Percentiles rank a stretch among this genome's conserved stretches.
These are phyloP conservation scores for Crotalus tigris DNA, from an alignment of 2,113 vertebrate genomes.

Conservation along the genomic window DNA sequence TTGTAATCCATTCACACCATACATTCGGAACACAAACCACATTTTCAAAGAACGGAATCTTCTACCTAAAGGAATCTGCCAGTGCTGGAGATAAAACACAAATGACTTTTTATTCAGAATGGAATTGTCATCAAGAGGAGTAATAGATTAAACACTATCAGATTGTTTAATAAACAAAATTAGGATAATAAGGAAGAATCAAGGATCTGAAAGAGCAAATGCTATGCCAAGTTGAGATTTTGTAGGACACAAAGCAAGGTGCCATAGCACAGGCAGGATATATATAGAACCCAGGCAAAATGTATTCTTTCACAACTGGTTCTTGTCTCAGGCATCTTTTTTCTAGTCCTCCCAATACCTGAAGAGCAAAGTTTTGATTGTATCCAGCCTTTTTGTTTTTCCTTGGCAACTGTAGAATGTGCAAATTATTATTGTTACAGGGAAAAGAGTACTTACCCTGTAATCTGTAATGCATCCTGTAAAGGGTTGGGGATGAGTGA, in stretches of 20 bases:
- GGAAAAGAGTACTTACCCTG: conserved; percentile 77
- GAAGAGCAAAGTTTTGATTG: background rate
- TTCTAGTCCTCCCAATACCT: background rate
- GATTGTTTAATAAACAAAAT: background rate
- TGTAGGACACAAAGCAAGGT: background rate
- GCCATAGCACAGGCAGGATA: background rate
- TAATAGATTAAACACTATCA: background rate
- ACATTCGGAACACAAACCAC: conserved; percentile 95
- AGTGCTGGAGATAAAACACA: conserved; percentile 76
- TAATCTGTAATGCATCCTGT: conserved; percentile 94
- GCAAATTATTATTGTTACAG: background rate
- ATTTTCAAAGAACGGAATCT: conserved; percentile 94
- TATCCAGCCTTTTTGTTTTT: background rate
- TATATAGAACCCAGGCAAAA: background rate
- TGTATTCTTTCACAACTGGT: background rate
- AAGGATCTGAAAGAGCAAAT: background rate
- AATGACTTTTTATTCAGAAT: background rate
- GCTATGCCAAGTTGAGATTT: background rate
- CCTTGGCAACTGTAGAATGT: background rate
- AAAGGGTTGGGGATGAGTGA: conserved; percentile 52
- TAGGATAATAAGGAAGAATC: background rate
- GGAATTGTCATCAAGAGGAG: background rate
- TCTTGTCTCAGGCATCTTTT: background rate
- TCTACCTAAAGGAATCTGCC: conserved; percentile 93
- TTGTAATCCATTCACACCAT: conserved; percentile 86